These are phyloP conservation scores for Cryptoprocta ferox DNA, from an alignment of 2,797 vertebrate species.

Conservation along the genomic window DNA sequence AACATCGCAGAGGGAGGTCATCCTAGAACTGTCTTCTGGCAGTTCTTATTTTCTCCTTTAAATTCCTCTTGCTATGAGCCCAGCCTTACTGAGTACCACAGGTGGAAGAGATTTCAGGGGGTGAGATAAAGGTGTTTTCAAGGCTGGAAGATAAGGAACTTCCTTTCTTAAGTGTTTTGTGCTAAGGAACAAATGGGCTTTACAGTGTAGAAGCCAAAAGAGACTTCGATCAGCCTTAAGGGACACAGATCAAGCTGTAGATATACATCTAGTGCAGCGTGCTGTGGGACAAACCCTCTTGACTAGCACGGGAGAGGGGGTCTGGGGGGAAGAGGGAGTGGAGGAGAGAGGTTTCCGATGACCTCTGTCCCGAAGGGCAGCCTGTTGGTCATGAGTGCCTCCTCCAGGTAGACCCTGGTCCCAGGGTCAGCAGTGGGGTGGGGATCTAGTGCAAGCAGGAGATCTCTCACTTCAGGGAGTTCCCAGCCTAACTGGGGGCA, in stretches of 20 bases:
- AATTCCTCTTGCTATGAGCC: background rate
- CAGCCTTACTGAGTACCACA: background rate
- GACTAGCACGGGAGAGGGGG: background rate
- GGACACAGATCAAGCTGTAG: background rate
- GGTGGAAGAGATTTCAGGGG: background rate
- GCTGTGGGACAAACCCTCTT: too few species aligned
- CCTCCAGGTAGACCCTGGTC: background rate
- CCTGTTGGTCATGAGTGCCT: background rate
- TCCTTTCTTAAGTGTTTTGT: background rate
- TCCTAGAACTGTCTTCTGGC: background rate
- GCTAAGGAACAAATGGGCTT: background rate
- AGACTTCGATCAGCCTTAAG: fast-evolving
- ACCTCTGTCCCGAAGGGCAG: background rate
- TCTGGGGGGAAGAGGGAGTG: background rate
- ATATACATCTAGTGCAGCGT: background rate
- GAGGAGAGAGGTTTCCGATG: background rate
- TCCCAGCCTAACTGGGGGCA: background rate
- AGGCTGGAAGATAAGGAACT: background rate
- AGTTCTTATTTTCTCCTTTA: background rate
- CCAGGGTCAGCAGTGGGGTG: background rate
- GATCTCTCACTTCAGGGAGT: background rate
- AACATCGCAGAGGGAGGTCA: background rate
- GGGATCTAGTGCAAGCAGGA: background rate
- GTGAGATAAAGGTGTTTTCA: background rate
- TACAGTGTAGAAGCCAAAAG: background rate